Base-by-base conservation (phyloP, 2,113 vertebrate species). In the Lampris megalopsis region DNA sequence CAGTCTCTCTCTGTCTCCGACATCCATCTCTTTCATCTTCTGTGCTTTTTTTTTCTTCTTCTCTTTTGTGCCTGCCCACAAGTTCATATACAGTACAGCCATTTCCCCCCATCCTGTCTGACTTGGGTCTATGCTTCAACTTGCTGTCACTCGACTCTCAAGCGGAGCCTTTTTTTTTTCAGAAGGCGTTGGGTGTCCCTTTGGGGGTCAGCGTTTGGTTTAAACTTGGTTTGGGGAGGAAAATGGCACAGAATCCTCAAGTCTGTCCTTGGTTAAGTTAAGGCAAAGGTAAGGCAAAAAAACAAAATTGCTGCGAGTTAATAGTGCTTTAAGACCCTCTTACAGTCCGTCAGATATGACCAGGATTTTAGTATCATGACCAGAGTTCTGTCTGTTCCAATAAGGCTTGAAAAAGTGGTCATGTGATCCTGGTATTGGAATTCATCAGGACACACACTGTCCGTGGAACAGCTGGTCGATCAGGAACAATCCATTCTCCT, bases 291-390 rank as follows among this genome's bases (percentile, higher is more conserved):
- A 49, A 88, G 84, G 83, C 86, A 71, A 41, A 40, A 85, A 85
- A 74, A 71, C 49, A 45, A 63, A 74, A 73, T 58, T 68, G 77
- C 65, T 77, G 82, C 85, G 86, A 82, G 80, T 83, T 63, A 57
- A 76, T 75, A 57, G 83, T 82, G 75, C 88, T 86, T 77, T 37
- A 41, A 68, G 64, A 62, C 40, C 59, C 36, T 45, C 43, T 45
- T 42, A 54, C 11, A 54, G 52, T 54, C n/a, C 24, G 52, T 24
- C 13, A 54, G 11, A 54, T 54, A 6, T n/a, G 5, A 13, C 4
- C 52, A 10, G 54, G 76, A 64, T 71, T 80, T 47, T 64, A 4
- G 43, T 61, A 24, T 77, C 47, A 58, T 45, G 38, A 54, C 68
- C 66, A 79, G 68, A 73, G 61, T 54, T 77, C 66, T 9, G 73